Base-by-base conservation (phyloP, 2,888 invertebrate genomes). In the Gymnoscelis rufifasciata region DNA sequence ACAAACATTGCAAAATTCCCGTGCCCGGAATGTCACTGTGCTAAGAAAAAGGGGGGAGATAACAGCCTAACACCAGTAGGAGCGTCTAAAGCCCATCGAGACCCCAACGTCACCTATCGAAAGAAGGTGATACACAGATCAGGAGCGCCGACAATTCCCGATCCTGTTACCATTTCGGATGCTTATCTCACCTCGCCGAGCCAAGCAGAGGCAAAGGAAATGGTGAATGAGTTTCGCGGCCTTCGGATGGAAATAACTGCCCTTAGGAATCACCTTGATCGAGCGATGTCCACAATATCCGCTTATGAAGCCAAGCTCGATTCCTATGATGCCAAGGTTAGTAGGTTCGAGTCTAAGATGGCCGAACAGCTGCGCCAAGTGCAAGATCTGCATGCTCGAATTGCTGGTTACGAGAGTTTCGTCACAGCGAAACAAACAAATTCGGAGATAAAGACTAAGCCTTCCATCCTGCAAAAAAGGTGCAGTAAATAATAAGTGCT, bases 11-110 rank as follows among this genome's bases (percentile, higher is more conserved):
- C n/a, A n/a, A n/a, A n/a, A n/a, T n/a, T n/a, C n/a, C n/a, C n/a
- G n/a, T 26, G 26, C 7, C 26, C 26, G 3, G 26, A 26, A 7
- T 26, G 26, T 8, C 7, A 8, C 26, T 37, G 37, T 7, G 26
- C 37, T 26, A n/a, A 11, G 1, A 37, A 27, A 14, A 37, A 14
- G 13, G 37, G 37, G 1, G 43, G 43, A 2, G 36, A 43, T 12
- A 43, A 43, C 8, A 43, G 23, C 23, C 12, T 29, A 1, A 42
- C 42, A 0, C 42, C 42, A n/a, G 42, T 42, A 7, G 42, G 35
- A 8, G 24, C 36, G 1, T 6, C 26, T 8, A 3, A 26, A 7
- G 1, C 6, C 1, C 2, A 7, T 8, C 26, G 26, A 6, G 26
- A 26, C 8, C 26, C 26, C 2, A 26, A 26, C 26, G 7, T 26